phyloP scores from a whole-genome alignment of 2,888 invertebrate genomes.

The Leptinotarsa juncta region DNA sequence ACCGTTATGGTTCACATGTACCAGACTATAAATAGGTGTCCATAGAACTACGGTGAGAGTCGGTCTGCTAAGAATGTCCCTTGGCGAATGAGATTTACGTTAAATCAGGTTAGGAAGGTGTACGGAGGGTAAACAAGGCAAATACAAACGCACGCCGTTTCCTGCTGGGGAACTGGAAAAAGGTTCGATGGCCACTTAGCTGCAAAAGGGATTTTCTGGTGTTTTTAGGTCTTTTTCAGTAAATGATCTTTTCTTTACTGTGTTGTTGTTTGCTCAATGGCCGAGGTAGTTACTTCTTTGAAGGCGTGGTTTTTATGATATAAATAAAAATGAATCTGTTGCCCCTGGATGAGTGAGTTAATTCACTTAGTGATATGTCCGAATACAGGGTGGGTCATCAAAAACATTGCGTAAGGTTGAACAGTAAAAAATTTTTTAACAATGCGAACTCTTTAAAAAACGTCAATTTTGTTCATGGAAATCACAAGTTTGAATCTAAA shows the following conservation, averaged over 20 bases:
- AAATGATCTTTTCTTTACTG: neutral
- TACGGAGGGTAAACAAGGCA: neutral
- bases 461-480: no score
- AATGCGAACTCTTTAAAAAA: no score
- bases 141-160: neutral
- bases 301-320: neutral
- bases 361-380: no score
- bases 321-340: no score
- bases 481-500: no score
- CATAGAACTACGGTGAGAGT: neutral
- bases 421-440: no score
- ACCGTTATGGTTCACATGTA: no score
- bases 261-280: neutral
- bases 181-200: neutral
- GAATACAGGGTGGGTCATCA: no score
- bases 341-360: no score
- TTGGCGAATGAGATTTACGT: neutral
- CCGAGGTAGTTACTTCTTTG: neutral
- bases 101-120: slow-evolving; percentile 3
- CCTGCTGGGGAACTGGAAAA: neutral
- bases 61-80: neutral
- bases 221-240: neutral
- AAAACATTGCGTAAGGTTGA: no score
- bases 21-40: neutral
- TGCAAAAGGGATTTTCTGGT: neutral